A percentile compares a stretch with the other conserved stretches of the same genome.
Conservation (phyloP, 2,113 vertebrate species). For the Phrynosoma platyrhinos region DNA sequence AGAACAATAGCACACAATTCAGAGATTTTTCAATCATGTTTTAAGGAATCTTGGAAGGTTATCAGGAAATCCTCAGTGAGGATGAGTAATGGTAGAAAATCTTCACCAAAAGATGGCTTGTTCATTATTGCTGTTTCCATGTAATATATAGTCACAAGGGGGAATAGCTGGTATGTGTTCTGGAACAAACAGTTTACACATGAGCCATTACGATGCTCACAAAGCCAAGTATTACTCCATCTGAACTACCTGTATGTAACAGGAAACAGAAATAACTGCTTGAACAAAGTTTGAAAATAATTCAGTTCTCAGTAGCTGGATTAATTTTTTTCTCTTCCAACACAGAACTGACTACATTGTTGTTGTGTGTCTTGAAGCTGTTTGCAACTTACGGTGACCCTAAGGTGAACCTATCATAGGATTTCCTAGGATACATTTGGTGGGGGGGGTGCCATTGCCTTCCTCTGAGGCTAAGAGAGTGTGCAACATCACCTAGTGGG, state of each 20-base stretch:
- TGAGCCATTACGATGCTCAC: not conserved
- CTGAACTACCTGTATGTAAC: not conserved
- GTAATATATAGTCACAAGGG: not conserved
- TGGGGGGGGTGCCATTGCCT: too few species aligned
- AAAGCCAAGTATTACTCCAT: not conserved
- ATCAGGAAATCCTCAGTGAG: not conserved
- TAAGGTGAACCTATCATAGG: too few species aligned
- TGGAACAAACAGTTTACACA: not conserved
- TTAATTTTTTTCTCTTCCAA: not conserved
- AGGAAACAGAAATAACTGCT: not conserved
- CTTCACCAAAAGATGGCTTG: not conserved
- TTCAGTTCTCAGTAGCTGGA: not conserved
- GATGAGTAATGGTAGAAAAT: not conserved
- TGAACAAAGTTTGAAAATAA: not conserved
- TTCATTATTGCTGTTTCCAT: not conserved
- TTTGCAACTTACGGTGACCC: too few species aligned
- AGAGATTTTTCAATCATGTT: not conserved
- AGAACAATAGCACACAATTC: not conserved
- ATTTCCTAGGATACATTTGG: too few species aligned
- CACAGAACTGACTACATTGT: not conserved
- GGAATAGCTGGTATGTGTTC: not conserved
- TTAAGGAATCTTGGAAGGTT: not conserved
- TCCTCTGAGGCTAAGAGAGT: too few species aligned
- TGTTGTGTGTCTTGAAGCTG: too few species aligned
- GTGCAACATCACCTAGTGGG: too few species aligned